Evolutionary conservation across 2,888 invertebrate species (phyloP), one percentile per base, ranked within the genome.

Genomic region (Ethmia dodecea): DNA sequence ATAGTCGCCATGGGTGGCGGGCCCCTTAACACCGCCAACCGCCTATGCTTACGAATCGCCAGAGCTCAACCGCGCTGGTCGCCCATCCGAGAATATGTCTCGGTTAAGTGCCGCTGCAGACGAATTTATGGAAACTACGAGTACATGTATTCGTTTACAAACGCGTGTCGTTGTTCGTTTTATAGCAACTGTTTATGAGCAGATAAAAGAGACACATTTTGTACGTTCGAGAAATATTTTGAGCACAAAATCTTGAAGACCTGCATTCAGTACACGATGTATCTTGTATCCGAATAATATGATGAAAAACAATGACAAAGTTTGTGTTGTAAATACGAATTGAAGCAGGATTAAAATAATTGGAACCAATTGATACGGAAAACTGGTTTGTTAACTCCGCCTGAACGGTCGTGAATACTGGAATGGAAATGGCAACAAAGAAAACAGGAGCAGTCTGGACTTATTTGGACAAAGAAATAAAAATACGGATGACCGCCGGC

Each of bases 41-140:
- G n/a, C n/a, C n/a, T n/a, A n/a, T n/a, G n/a, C n/a, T n/a, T n/a
- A n/a, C n/a, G n/a, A n/a, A n/a, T n/a, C n/a, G n/a, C n/a, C n/a
- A n/a, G n/a, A n/a, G n/a, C n/a, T n/a, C n/a, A n/a, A n/a, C n/a
- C n/a, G n/a, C n/a, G n/a, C n/a, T n/a, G n/a, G n/a, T n/a, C n/a
- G n/a, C n/a, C n/a, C n/a, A n/a, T n/a, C n/a, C 36, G 38, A 43
- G 43, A 49, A 43, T 45, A 47, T 42, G 40, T 45, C 39, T 41
- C 37, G 49, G 43, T 42, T 44, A 43, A 45, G 42, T 37, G 40
- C 43, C 46, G 49, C 40, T 43, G 38, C 49, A 51, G 47, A 53
- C 44, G 44, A 48, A 52, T 45, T 41, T 44, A 40, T 42, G 47
- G 49, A 48, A 47, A 44, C 45, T 52, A 51, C 44, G 50, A 43